These are phyloP conservation scores for Bolinopsis microptera DNA, from an alignment of 37 sponge, comb jelly and placozoan species.

Conservation along the genomic window DNA sequence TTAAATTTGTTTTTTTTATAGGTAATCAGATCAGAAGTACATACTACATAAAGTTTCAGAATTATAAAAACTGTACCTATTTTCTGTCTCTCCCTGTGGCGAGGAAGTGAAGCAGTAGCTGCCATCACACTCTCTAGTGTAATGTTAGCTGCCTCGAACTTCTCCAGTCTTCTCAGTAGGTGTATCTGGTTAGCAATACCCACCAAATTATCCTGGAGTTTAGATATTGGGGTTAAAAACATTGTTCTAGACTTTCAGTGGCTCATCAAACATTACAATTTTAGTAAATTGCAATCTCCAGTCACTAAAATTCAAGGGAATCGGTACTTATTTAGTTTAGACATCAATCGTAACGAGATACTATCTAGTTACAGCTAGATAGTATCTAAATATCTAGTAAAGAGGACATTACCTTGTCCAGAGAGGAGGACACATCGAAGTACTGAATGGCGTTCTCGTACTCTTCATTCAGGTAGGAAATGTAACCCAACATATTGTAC, in stretches of 20 bases:
- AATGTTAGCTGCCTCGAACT: conserved; percentile 13
- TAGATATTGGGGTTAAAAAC: too few species aligned
- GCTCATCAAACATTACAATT: too few species aligned
- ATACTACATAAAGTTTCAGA: too few species aligned
- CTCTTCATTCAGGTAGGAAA: conserved; percentile 22
- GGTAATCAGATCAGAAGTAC: too few species aligned
- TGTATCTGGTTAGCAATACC: conserved; percentile 30
- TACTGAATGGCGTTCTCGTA: background rate
- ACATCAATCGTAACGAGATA: too few species aligned
- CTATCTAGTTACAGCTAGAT: too few species aligned
- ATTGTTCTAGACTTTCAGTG: too few species aligned
- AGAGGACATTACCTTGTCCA: conserved; percentile 61
- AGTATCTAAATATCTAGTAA: too few species aligned
- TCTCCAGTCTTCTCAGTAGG: background rate
- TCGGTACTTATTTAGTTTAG: background rate
- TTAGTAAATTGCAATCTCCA: background rate
- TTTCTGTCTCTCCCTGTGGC: background rate
- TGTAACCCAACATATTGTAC: conserved; percentile 61
- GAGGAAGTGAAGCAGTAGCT: background rate
- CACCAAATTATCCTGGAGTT: conserved; percentile 59
- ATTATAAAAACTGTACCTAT: too few species aligned
- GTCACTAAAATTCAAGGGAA: background rate
- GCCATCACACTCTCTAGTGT: background rate
- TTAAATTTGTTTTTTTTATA: too few species aligned
- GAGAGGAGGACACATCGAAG: conserved; percentile 14